Evolutionary conservation across 2,888 invertebrate species (phyloP).

Genomic region (Zootermopsis nevadensis): DNA sequence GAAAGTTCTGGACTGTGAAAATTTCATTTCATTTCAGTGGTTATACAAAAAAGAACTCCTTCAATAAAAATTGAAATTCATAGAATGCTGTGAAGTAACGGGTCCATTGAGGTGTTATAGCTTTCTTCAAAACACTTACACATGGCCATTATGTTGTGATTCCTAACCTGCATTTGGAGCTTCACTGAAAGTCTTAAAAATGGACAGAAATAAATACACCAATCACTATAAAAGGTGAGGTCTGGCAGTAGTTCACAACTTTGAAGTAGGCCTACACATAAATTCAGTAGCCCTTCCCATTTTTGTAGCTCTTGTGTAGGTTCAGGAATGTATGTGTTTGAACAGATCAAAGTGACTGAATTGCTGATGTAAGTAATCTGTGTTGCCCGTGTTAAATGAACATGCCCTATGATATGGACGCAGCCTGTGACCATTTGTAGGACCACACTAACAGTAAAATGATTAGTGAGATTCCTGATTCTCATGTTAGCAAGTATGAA

Average conservation of each 20-base stretch:
- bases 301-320: conserved; percentile 1
- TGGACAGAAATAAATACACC: conserved; percentile 7
- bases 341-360: too few species aligned
- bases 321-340: neutral
- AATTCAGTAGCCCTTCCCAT: neutral
- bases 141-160: conserved; percentile 2
- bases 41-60: conserved; percentile 14
- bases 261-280: neutral
- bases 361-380: too few species aligned
- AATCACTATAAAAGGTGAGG: conserved; percentile 1
- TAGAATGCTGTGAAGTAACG: conserved; percentile 18
- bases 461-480: too few species aligned
- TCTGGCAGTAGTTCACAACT: neutral
- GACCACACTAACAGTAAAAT: too few species aligned
- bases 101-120: neutral
- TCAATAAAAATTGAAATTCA: conserved; percentile 33
- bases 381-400: too few species aligned
- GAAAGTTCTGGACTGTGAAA: neutral
- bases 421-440: too few species aligned
- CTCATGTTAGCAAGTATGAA: too few species aligned
- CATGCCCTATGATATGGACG: too few species aligned
- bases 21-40: conserved; percentile 27
- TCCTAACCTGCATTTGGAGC: conserved; percentile 5
- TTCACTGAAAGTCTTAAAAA: conserved; percentile 1
- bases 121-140: neutral